Conservation (phyloP, 2,888 invertebrate species). For the Sphaerophoria rueppellii region DNA sequence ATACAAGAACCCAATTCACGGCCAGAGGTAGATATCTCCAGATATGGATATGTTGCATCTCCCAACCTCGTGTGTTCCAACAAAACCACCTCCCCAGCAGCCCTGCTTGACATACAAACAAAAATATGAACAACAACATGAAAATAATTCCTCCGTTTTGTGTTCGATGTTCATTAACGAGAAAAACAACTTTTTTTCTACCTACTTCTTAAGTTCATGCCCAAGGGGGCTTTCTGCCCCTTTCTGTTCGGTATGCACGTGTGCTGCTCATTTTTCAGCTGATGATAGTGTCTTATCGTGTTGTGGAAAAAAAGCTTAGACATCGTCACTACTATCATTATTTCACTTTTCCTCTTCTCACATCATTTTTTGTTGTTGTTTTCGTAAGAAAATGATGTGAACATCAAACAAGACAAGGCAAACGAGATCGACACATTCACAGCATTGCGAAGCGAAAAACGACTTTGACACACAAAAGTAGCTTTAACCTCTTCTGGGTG, state of each 20-base stretch:
- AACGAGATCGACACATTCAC: background rate
- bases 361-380: background rate
- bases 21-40: constrained; percentile 28
- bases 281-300: constrained; percentile 38
- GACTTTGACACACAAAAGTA: constrained; percentile 1
- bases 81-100: background rate
- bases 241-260: constrained; percentile 1
- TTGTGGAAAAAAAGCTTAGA: constrained; percentile 23
- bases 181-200: constrained; percentile 48
- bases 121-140: constrained; percentile 1
- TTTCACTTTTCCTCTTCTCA: background rate
- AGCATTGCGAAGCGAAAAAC: background rate
- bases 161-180: constrained; percentile 71
- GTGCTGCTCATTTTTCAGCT: background rate
- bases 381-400: constrained; percentile 37
- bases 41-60: background rate
- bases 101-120: background rate
- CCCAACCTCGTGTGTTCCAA: no score
- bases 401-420: background rate
- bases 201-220: constrained; percentile 1
- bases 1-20: constrained; percentile 40
- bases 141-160: constrained; percentile 49
- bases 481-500: background rate
- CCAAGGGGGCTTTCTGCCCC: background rate
- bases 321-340: constrained; percentile 18